These are phyloP conservation scores for Macroteleia sp. DNA, from an alignment of 2,888 invertebrate genomes.

Conservation along the genomic window DNA sequence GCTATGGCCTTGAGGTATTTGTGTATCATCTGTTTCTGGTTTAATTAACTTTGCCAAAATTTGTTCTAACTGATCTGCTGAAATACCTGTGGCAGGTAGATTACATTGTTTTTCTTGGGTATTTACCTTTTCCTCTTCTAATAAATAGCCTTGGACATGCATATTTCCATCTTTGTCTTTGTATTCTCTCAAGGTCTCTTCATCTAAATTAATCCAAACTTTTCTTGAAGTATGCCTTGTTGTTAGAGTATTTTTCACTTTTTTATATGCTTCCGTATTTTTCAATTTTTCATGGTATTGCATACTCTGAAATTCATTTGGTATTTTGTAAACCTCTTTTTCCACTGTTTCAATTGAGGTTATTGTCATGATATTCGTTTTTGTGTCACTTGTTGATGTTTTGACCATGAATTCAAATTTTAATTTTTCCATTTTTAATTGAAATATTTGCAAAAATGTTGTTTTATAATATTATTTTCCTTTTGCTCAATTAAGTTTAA, in stretches of 20 bases:
- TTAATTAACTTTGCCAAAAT: conserved; percentile 31
- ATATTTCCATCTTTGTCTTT: conserved; percentile 57
- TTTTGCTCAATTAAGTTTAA: neutral
- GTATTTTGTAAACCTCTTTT: conserved; percentile 41
- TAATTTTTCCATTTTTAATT: conserved; percentile 48
- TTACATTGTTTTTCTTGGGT: neutral
- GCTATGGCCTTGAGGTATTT: conserved; percentile 22
- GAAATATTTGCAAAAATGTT: conserved; percentile 25
- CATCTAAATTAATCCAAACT: conserved; percentile 62
- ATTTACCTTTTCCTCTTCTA: conserved; percentile 4
- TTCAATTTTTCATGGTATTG: conserved; percentile 26
- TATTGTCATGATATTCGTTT: conserved; percentile 35
- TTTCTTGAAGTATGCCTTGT: conserved; percentile 63
- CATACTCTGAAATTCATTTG: conserved; percentile 54
- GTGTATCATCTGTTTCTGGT: conserved; percentile 12
- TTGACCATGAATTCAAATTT: conserved; percentile 36
- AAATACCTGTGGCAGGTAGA: conserved; percentile 6
- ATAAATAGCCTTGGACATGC: conserved; percentile 14
- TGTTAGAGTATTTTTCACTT: conserved; percentile 61
- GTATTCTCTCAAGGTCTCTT: conserved; percentile 52
- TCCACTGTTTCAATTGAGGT: conserved; percentile 51
- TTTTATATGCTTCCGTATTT: conserved; percentile 22
- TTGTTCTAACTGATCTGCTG: conserved; percentile 21
- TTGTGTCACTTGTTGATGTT: conserved; percentile 33
- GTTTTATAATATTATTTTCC: conserved; percentile 20